phyloP scores from a whole-genome alignment of 2,888 invertebrate genomes.

The Steinernema hermaphroditum region DNA sequence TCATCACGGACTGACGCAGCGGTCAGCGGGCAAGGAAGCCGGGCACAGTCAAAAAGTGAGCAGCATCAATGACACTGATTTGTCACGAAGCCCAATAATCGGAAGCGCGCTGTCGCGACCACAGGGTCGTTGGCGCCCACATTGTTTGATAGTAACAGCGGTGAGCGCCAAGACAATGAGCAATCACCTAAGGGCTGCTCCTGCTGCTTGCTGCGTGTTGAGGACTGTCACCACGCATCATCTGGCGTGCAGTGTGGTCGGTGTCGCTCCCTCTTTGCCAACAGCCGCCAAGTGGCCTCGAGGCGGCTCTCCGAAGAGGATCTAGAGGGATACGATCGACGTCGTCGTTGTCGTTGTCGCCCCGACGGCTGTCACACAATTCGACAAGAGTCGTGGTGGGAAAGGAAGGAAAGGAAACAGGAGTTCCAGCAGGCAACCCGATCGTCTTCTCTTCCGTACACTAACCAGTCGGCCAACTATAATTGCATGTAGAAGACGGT shows the following conservation, averaged over 20 bases:
- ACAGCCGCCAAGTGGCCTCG: constrained; percentile 31
- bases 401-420: constrained; percentile 28
- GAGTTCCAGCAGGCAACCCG: constrained; percentile 29
- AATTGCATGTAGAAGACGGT: constrained; percentile 29
- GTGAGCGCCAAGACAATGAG: neutral
- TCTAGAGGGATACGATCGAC: constrained; percentile 31
- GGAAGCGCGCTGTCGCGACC: no score
- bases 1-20: neutral
- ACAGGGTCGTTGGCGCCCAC: neutral
- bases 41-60: no score
- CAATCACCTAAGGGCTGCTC: constrained; percentile 11
- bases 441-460: constrained; percentile 29
- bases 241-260: constrained; percentile 25
- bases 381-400: constrained; percentile 27
- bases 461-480: constrained; percentile 29
- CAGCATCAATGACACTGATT: neutral
- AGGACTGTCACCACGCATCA: constrained; percentile 31
- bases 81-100: no score
- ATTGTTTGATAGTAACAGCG: neutral
- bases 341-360: constrained; percentile 30
- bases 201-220: constrained; percentile 20
- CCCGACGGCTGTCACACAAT: constrained; percentile 31
- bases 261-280: constrained; percentile 27
- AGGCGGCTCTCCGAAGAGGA: constrained; percentile 31
- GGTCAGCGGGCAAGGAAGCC: neutral